phyloP scores from a whole-genome alignment of 1,140 invertebrate species.

The Neotoxoptera formosana region DNA sequence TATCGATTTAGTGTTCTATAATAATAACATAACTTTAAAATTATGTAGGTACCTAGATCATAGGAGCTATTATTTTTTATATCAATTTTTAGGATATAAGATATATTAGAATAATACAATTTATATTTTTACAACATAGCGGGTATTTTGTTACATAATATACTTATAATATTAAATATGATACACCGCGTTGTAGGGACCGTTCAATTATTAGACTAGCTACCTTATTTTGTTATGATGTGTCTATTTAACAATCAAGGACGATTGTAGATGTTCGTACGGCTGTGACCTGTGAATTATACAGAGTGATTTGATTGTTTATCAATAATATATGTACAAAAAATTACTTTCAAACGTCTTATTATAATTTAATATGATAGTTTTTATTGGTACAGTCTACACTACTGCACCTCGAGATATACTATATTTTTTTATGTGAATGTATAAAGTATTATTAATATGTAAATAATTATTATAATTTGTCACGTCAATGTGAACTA shows the following conservation, averaged over 20 bases:
- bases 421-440: neutral
- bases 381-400: neutral
- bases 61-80: neutral
- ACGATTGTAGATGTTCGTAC: constrained; percentile 1
- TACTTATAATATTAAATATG: neutral
- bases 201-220: constrained; percentile 34
- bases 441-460: neutral
- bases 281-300: neutral
- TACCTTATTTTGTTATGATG: constrained; percentile 14
- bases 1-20: neutral
- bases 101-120: neutral
- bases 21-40: neutral
- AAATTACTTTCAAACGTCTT: neutral
- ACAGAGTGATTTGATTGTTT: constrained; percentile 29
- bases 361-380: neutral
- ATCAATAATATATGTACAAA: constrained; percentile 5
- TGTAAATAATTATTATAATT: neutral
- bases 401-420: neutral
- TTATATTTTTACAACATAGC: neutral
- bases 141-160: neutral
- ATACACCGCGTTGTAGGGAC: neutral
- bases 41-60: neutral
- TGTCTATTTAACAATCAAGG: constrained; percentile 45
- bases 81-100: neutral
- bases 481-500: neutral